A percentile compares a stretch with the other conserved stretches of the same genome.
phyloP scores from a whole-genome alignment of 2,797 vertebrate species.

The Xerus rutilus region DNA sequence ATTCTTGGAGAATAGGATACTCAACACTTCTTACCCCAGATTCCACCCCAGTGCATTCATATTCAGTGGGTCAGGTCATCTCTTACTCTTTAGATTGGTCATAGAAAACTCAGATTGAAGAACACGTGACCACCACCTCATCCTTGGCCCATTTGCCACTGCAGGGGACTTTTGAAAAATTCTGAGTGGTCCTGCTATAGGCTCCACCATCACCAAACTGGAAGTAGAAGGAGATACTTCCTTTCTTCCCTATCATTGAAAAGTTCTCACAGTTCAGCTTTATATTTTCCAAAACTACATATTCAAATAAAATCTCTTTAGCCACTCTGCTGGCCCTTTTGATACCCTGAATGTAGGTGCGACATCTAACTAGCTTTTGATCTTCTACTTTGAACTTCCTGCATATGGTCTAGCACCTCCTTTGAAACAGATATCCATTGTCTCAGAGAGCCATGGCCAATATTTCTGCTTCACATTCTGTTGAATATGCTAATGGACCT shows the following conservation, averaged over 20 bases:
- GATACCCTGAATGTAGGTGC: not conserved
- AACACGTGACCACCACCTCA: not conserved
- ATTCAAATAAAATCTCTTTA: slow-evolving; percentile 23
- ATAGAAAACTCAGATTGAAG: not conserved
- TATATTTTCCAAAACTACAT: not conserved
- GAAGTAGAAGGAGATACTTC: not conserved
- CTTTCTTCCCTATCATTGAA: not conserved
- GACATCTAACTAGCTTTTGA: slow-evolving; percentile 52
- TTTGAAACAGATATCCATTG: slow-evolving; percentile 7
- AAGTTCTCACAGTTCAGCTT: not conserved
- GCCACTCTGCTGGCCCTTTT: not conserved
- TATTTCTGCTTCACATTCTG: not conserved
- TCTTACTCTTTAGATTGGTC: not conserved
- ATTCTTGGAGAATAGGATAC: not conserved
- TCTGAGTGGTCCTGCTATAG: not conserved
- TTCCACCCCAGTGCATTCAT: fast-evolving
- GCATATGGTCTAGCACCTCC: not conserved
- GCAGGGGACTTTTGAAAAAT: not conserved
- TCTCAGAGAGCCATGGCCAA: not conserved
- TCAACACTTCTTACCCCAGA: fast-evolving
- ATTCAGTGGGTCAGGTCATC: not conserved
- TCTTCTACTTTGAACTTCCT: slow-evolving; percentile 36
- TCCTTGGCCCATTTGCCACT: not conserved
- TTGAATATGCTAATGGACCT: slow-evolving; percentile 39
- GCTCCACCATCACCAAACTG: not conserved